phyloP scores from a whole-genome alignment of 2,113 vertebrate species.

The Mugil cephalus region DNA sequence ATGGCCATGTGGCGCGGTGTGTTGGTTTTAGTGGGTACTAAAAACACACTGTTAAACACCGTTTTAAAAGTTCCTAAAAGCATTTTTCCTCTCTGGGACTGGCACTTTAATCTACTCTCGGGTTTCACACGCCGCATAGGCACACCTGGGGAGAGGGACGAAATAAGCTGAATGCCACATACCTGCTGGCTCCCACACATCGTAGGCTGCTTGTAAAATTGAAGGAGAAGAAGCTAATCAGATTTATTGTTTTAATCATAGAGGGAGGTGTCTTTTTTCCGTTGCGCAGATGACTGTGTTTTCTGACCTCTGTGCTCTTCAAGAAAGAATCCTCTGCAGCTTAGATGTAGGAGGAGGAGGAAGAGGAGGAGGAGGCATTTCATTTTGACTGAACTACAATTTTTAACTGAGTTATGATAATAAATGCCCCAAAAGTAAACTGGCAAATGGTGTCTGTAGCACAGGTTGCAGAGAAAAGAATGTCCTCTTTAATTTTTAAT shows the following conservation, averaged over 20 bases:
- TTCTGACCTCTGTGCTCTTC: constrained; percentile 46
- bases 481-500: background rate
- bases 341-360: constrained; percentile 32
- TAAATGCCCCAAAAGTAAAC: constrained; percentile 6
- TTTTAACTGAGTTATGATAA: constrained; percentile 30
- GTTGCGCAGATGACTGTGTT: constrained; percentile 49
- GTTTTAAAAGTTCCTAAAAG: constrained; percentile 87
- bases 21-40: constrained; percentile 83
- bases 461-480: background rate
- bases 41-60: constrained; percentile 84
- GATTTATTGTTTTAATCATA: constrained; percentile 84
- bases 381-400: constrained; percentile 1
- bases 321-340: constrained; percentile 9
- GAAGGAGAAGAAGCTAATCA: constrained; percentile 75
- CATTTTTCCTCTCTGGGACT: constrained; percentile 82
- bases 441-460: background rate
- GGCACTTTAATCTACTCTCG: constrained; percentile 84
- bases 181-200: constrained; percentile 65
- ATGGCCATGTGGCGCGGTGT: constrained; percentile 73
- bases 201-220: constrained; percentile 75
- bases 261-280: constrained; percentile 64
- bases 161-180: constrained; percentile 51
- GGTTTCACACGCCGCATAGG: constrained; percentile 78
- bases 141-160: constrained; percentile 77
- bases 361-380: constrained; percentile 20